Evolutionary conservation across 2,113 vertebrate genomes (phyloP).

Genomic region (Otocyon megalotis): DNA sequence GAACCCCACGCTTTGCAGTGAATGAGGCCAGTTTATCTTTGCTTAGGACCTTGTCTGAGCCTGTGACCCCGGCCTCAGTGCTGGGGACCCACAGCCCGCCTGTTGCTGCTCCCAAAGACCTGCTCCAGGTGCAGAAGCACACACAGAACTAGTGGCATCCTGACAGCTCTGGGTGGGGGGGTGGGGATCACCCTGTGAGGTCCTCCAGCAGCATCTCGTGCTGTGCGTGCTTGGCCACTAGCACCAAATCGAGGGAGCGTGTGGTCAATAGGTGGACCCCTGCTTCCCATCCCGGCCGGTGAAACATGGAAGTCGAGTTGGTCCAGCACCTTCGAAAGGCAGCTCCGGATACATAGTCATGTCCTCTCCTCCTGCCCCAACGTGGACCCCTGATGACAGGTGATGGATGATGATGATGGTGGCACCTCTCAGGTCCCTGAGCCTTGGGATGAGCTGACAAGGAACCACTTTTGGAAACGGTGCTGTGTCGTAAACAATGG

Average conservation of each 20-base stretch:
- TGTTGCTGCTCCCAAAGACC: background rate
- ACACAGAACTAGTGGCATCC: rapidly evolving
- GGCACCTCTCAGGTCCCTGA: rapidly evolving
- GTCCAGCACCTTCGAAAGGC: background rate
- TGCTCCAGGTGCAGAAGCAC: no score
- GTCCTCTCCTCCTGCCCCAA: rapidly evolving
- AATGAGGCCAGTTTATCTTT: background rate
- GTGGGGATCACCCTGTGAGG: rapidly evolving
- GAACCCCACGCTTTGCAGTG: background rate
- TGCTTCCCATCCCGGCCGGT: background rate
- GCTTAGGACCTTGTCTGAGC: rapidly evolving
- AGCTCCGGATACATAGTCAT: rapidly evolving
- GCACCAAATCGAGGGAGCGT: rapidly evolving
- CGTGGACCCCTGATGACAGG: no score
- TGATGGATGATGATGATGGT: no score
- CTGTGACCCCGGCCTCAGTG: rapidly evolving
- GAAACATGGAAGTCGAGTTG: rapidly evolving
- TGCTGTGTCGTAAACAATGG: rapidly evolving
- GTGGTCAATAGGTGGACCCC: background rate
- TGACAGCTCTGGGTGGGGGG: no score
- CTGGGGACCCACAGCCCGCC: no score
- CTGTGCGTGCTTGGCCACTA: rapidly evolving
- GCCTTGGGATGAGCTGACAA: no score
- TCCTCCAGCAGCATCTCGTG: rapidly evolving
- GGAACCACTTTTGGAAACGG: background rate